phyloP scores from a whole-genome alignment of 2,113 vertebrate species.

The Nymphicus hollandicus region DNA sequence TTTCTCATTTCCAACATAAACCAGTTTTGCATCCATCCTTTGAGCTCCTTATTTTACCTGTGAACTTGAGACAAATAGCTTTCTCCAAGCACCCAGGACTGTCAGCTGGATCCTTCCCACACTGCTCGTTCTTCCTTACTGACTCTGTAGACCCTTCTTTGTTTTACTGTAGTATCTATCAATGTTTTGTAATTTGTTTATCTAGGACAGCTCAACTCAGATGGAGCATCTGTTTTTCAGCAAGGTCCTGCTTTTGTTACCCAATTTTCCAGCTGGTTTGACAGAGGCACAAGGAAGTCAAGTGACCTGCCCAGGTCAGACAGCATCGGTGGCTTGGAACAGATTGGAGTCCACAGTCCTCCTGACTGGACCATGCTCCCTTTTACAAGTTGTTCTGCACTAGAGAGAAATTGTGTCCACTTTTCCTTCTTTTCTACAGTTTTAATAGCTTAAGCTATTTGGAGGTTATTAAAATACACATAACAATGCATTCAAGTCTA shows the following conservation, averaged over 20 bases:
- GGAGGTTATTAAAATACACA: not conserved
- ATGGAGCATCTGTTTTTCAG: conserved; percentile 54
- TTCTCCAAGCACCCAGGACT: not conserved
- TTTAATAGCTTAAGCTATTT: not conserved
- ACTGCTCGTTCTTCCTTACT: not conserved
- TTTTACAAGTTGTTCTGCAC: not conserved
- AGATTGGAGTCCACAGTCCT: conserved; percentile 44
- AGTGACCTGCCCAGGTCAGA: conserved; percentile 61
- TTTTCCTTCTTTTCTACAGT: not conserved
- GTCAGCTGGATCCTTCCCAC: not conserved
- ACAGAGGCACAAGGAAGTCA: conserved; percentile 65
- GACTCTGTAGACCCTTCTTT: not conserved
- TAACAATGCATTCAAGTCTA: not conserved
- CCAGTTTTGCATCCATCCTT: not conserved
- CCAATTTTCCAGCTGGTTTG: conserved; percentile 74
- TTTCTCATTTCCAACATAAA: not conserved
- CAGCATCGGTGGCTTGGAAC: conserved; percentile 38
- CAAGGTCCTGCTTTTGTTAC: conserved; percentile 65
- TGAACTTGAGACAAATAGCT: not conserved
- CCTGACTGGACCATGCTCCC: not conserved
- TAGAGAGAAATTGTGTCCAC: conserved; percentile 4
- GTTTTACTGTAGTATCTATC: conserved; percentile 28
- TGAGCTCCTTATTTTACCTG: not conserved
- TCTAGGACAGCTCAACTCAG: conserved; percentile 49
- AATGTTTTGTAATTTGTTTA: conserved; percentile 52